Base-by-base conservation (phyloP, 2,888 invertebrate species). In the Anarsia innoxiella region DNA sequence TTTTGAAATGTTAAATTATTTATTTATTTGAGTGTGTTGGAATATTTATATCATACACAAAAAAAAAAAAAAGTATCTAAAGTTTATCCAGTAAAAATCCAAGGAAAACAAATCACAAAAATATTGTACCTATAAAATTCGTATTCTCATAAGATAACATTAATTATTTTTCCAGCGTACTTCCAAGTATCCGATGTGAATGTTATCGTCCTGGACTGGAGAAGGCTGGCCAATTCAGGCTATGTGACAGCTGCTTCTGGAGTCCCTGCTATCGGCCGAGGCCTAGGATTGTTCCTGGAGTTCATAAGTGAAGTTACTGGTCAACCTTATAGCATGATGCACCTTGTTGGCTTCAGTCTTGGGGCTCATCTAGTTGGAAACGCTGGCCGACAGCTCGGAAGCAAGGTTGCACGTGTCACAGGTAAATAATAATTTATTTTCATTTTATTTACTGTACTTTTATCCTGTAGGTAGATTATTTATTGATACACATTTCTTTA, bases 321-420 rank as follows among this genome's bases (percentile, higher is more conserved):
- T 0, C 53, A 50, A 3, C 40, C 49, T 0, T 53, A 45, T 12
- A 41, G 42, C n/a, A 42, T 41, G 3, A 56, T 72, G 40, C 74
- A 74, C 37, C 40, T 74, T 4, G 51, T 66, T 5, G 74, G 74
- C 3, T 67, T 68, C 52, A 69, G 71, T 37, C 51, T 73, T 37
- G 74, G 74, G 2, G 71, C 64, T 12, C 74, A 75, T 38, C 33
- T 69, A 2, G 70, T 65, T 16, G 74, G 70, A 0, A 63, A 60
- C 19, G 64, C 65, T 31, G 68, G 69, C 1, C 58, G 68, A 16
- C 48, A 46, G 14, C 44, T 61, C 4, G 51, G 54, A 2, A 63
- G 70, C 15, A 51, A 51, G 41, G 59, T 56, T n/a, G 56, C 48
- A 16, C 59, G 69, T 37, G 49, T 72, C 0, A 69, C 70, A 40